Conservation (phyloP, 2,888 invertebrate species). For the Dexiosoma caninum region DNA sequence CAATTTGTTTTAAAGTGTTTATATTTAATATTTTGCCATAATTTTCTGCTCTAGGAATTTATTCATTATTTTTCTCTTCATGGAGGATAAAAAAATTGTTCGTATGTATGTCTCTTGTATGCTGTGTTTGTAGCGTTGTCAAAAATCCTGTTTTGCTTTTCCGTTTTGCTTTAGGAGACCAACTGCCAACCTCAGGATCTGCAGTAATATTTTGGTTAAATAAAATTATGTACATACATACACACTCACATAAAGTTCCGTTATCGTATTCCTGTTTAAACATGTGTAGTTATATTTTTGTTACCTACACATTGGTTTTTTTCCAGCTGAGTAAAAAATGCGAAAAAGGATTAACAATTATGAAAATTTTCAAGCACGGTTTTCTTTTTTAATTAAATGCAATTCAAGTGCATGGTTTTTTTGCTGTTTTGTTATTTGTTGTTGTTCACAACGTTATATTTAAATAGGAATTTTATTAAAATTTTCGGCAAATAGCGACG, state of each 20-base stretch:
- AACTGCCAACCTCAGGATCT: conserved; percentile 51
- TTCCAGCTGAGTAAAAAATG: background rate
- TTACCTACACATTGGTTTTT: too few relatives aligned
- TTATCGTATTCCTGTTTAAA: background rate
- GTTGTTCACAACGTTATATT: too few relatives aligned
- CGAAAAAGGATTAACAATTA: conserved; percentile 16
- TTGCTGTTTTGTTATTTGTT: background rate
- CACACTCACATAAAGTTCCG: background rate
- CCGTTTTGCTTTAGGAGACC: conserved; percentile 21
- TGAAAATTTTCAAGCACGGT: background rate
- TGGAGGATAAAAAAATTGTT: conserved; percentile 5
- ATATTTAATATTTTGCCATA: background rate
- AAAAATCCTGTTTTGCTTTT: conserved; percentile 13
- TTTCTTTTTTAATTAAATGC: conserved; percentile 20
- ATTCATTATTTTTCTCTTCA: background rate
- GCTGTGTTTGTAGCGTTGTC: background rate
- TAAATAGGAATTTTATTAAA: too few relatives aligned
- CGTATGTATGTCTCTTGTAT: too few relatives aligned
- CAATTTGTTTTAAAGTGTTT: background rate
- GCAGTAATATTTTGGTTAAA: conserved; percentile 57
- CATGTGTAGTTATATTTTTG: conserved; percentile 6
- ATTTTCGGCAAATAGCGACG: too few relatives aligned
- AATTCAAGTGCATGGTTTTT: background rate
- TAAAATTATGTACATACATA: conserved; percentile 8
- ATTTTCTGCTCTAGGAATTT: background rate